Percentiles rank a stretch among this genome's conserved stretches.
phyloP scores from a whole-genome alignment of 2,113 vertebrate genomes.

The Alligator sinensis region DNA sequence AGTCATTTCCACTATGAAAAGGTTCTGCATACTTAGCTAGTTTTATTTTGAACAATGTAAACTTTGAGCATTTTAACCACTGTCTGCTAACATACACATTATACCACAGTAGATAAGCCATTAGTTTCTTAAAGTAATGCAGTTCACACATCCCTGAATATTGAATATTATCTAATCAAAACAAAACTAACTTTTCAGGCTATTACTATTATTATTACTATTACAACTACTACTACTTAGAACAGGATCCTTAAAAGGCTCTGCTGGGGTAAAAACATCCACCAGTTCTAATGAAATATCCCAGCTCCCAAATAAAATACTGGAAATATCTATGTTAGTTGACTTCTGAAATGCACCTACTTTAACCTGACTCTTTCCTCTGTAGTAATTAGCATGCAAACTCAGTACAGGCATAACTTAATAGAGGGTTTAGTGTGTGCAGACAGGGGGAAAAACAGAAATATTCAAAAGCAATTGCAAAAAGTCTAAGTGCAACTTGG shows the following conservation, averaged over 20 bases:
- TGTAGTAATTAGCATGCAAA: not conserved
- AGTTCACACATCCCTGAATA: not conserved
- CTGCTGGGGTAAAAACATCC: not conserved
- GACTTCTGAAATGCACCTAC: rapidly evolving
- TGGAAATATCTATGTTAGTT: not conserved
- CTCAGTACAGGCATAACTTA: not conserved
- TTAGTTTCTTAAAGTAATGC: not conserved
- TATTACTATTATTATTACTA: not conserved
- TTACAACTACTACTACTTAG: not conserved
- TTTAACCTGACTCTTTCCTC: not conserved
- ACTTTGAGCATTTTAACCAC: not conserved
- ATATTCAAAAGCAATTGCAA: not conserved
- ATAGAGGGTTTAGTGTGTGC: not conserved
- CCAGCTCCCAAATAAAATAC: not conserved
- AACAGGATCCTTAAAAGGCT: not conserved
- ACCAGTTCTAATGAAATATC: not conserved
- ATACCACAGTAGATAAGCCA: not conserved
- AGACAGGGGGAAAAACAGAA: not conserved
- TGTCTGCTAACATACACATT: not conserved
- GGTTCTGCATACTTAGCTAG: not conserved
- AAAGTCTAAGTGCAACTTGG: not conserved
- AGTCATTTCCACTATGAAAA: not conserved
- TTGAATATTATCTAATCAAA: not conserved
- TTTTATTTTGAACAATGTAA: not conserved
- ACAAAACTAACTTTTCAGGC: not conserved